phyloP scores from a whole-genome alignment of 2,797 vertebrate species.

The Hippopotamyrus pictus region DNA sequence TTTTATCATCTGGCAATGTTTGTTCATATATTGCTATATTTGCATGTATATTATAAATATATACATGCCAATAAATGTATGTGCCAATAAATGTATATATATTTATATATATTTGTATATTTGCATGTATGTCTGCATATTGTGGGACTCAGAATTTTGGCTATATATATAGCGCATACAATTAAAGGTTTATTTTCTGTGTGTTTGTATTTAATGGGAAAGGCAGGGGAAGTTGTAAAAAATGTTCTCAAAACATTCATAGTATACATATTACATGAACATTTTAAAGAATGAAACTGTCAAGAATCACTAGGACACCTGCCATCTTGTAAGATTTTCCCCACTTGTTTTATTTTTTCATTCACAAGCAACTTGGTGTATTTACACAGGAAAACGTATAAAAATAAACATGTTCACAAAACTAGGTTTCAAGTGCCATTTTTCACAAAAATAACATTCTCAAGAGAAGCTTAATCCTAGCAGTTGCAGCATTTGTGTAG shows the following conservation, averaged over 20 bases:
- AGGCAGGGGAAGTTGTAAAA: not conserved
- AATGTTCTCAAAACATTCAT: not conserved
- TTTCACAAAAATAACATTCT: not conserved
- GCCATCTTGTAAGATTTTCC: not conserved
- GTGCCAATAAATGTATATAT: too few species aligned
- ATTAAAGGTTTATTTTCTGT: not conserved
- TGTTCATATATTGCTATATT: not conserved
- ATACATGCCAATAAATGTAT: too few species aligned
- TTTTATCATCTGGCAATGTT: not conserved
- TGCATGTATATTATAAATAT: too few species aligned
- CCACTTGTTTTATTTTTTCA: not conserved
- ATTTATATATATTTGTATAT: not conserved
- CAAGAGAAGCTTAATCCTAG: not conserved
- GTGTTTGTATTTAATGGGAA: not conserved
- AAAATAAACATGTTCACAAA: not conserved
- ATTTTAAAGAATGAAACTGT: not conserved
- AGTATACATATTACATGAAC: not conserved
- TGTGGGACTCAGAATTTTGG: not conserved
- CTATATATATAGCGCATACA: not conserved
- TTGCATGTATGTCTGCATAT: not conserved
- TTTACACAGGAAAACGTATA: not conserved
- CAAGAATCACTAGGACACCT: not conserved
- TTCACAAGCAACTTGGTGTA: not conserved
- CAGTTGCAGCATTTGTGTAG: not conserved
- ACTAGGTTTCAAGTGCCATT: not conserved